phyloP scores from a whole-genome alignment of 1,140 invertebrate genomes.

The Gonatopus flavifemur region DNA sequence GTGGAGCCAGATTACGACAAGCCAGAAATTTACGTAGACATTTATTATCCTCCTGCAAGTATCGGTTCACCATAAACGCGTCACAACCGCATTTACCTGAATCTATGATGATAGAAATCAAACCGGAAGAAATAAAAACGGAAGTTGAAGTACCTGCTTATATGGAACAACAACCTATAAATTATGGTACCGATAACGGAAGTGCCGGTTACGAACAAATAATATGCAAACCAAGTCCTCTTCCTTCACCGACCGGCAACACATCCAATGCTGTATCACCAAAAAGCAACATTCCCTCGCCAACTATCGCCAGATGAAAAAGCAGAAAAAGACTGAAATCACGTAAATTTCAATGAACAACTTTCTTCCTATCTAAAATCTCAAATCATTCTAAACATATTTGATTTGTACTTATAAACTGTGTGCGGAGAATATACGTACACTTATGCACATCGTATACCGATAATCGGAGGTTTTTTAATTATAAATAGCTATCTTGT shows the following conservation, averaged over 20 bases:
- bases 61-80: slow-evolving; percentile 42
- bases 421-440: slow-evolving; percentile 3
- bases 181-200: slow-evolving; percentile 42
- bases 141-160: slow-evolving; percentile 42
- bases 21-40: slow-evolving; percentile 63
- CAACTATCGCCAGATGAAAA: slow-evolving; percentile 52
- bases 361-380: too few relatives aligned
- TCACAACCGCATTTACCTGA: slow-evolving; percentile 35
- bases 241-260: slow-evolving; percentile 44
- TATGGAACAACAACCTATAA: slow-evolving; percentile 29
- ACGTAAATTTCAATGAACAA: too few relatives aligned
- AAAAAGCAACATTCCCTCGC: slow-evolving; percentile 44
- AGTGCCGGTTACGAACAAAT: slow-evolving; percentile 51
- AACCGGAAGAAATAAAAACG: too few relatives aligned
- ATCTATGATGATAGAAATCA: slow-evolving; percentile 44
- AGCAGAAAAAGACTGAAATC: slow-evolving; percentile 13
- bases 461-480: too few relatives aligned
- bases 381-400: too few relatives aligned
- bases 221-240: slow-evolving; percentile 50
- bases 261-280: slow-evolving; percentile 40
- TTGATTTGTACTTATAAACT: slow-evolving; percentile 3
- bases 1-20: slow-evolving; percentile 63
- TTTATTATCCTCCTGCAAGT: slow-evolving; percentile 57
- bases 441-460: too few relatives aligned
- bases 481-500: too few relatives aligned